A percentile compares a stretch with the other conserved stretches of the same genome.
Conservation (phyloP, 2,888 invertebrate genomes). For the Emmelina monodactyla region DNA sequence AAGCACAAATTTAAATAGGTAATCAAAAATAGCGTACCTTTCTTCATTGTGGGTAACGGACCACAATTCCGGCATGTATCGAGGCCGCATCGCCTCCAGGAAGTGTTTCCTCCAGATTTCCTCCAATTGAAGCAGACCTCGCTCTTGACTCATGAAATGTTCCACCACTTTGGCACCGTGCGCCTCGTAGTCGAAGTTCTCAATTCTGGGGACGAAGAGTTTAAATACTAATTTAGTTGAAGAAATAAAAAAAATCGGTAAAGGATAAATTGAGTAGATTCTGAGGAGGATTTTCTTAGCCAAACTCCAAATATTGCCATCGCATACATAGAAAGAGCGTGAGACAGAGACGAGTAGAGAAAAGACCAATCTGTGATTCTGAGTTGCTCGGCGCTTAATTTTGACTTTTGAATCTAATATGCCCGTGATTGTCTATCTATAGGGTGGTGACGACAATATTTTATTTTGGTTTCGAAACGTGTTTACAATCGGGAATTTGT, state of each 20-base stretch:
- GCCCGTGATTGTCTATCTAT: too few relatives aligned
- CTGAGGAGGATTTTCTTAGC: too few relatives aligned
- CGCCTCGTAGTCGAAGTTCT: constrained; percentile 51
- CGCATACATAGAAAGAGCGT: too few relatives aligned
- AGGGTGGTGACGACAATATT: too few relatives aligned
- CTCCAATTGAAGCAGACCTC: constrained; percentile 73
- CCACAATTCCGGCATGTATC: constrained; percentile 77
- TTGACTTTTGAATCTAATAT: too few relatives aligned
- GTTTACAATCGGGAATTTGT: too few relatives aligned
- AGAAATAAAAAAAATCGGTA: not conserved
- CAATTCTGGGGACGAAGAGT: constrained; percentile 31
- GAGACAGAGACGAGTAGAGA: too few relatives aligned
- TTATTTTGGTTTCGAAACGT: too few relatives aligned
- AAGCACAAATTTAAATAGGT: not conserved
- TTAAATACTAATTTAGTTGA: not conserved
- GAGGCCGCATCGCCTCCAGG: constrained; percentile 73
- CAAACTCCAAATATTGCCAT: too few relatives aligned
- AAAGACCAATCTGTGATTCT: too few relatives aligned
- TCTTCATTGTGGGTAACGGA: constrained; percentile 76
- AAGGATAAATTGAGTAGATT: too few relatives aligned
- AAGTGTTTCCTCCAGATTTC: constrained; percentile 81
- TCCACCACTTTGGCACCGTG: constrained; percentile 70
- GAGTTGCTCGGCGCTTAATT: too few relatives aligned
- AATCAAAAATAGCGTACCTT: constrained; percentile 32
- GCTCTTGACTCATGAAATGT: constrained; percentile 51